Base-by-base conservation (phyloP, 2,797 vertebrate genomes). In the Momotus momota region DNA sequence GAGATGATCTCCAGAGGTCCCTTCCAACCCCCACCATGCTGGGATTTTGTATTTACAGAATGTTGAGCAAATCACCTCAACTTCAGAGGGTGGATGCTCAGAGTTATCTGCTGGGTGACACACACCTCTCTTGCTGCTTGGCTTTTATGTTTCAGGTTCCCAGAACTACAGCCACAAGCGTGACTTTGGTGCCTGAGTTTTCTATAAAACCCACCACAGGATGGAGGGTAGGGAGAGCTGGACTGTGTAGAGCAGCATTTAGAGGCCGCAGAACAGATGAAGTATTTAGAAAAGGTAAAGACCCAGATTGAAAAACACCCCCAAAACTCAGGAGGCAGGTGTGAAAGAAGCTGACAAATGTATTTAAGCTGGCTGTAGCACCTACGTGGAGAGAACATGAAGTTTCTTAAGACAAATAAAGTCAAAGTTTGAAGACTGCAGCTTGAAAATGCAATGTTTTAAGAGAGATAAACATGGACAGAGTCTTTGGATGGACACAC, bases 41-140 rank as follows among this genome's bases (percentile, higher is more conserved):
- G 29, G 31, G 52, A 54, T 54, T 54, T 27, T 54, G 29, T 38
- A 58, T 90, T 84, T 69, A 79, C 73, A 94, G 71, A 69, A 75
- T 4, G 9, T 1, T 81, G 74, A 77, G 46, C 49, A 93, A 72
- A 58, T 6, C 70, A 51, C 51, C 49, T 92, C 43, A 65, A 3
- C 48, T 57, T 62, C 54, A 64, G 62, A 81, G 45, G 41, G 48
- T 0, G 0, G n/a, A 78, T 33, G 35, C 35, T 81, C 55, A 65
- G 66, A 57, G 35, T 18, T 29, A 51, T 10, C 33, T 41, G 38
- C 48, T 58, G 38, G 27, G 46, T 64, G 29, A 70, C 5, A 8
- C 15, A 41, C 0, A 14, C 52, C 57, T 54, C 41, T 74, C 73
- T 83, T 10, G 5, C 9, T 45, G 48, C 52, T 61, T n/a, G 29